Base-by-base conservation (phyloP, 2,888 invertebrate species). In the Dicycla oo region DNA sequence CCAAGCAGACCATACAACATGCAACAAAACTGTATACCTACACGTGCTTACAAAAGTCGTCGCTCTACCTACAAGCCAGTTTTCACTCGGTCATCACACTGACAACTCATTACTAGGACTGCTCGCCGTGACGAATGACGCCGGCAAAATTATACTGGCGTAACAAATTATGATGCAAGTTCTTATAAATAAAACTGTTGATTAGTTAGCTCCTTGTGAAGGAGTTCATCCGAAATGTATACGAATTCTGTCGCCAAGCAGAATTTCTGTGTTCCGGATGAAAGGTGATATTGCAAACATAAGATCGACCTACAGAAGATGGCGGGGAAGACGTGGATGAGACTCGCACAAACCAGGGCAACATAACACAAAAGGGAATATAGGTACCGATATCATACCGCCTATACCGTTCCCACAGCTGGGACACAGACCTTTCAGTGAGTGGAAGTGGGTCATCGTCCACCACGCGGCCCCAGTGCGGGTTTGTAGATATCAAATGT, bases 21-120 rank as follows among this genome's bases (percentile, higher is more conserved):
- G 47, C 11, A 57, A 72, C 18, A 38, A 26, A 38, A 53, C 34
- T 6, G 47, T 64, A 63, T 23, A 58, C 18, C 20, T 0, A 30
- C 58, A 73, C 49, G 60, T 68, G 67, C 10, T 43, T 18, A 3
- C 7, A 43, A 13, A 40, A 58, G 54, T 63, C 63, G 11, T 49
- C 53, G 68, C 11, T 68, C 73, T 23, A 0, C 34, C 26, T 23
- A 26, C 62, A 34, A 67, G 45, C 43, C 8, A 30, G 68, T 45
- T 78, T 78, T 78, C 77, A 73, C 77, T 68, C 63, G 68, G 67
- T 61, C 73, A 64, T 60, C 67, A 77, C 40, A 15, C 77, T n/a
- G n/a, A 5, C 18, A 23, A 13, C 45, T 78, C 68, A 73, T 78
- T 78, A 78, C 49, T 60, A 40, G 2, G 40, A 11, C 63, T 56